Conservation (phyloP, 2,797 vertebrate genomes). For the Darevskia nairensis region DNA sequence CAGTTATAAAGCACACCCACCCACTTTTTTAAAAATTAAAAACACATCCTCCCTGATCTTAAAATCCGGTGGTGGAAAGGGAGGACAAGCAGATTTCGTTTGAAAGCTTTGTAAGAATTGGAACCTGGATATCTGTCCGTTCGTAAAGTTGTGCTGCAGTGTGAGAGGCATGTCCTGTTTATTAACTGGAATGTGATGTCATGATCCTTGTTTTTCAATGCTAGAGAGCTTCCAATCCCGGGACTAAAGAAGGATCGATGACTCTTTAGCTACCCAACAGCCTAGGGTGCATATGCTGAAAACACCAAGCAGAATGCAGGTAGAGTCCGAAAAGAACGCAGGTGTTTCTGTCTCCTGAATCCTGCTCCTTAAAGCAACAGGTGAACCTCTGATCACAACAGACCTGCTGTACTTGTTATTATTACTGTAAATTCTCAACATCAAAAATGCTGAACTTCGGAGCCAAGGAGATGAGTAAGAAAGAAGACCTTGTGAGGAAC, state of each 20-base stretch:
- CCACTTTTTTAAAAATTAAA: background rate
- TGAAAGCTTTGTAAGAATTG: background rate
- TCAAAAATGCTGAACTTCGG: constrained; percentile 32
- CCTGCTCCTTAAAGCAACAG: too few species aligned
- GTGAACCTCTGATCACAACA: background rate
- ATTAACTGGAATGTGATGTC: too few species aligned
- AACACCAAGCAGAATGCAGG: too few species aligned
- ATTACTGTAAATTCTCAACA: constrained; percentile 21
- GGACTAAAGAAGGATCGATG: too few species aligned
- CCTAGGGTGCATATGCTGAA: too few species aligned
- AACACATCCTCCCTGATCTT: background rate
- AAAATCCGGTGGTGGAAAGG: too few species aligned
- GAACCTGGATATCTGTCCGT: background rate
- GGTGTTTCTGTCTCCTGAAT: background rate
- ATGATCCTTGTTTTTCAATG: background rate
- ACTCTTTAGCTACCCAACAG: background rate
- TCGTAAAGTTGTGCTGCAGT: background rate
- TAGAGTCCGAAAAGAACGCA: background rate
- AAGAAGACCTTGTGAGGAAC: background rate
- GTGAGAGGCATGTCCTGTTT: too few species aligned
- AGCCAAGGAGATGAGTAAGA: background rate
- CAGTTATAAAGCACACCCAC: background rate
- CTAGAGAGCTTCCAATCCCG: too few species aligned
- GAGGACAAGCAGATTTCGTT: background rate
- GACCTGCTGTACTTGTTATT: background rate